Percentiles rank a stretch among this genome's conserved stretches.
phyloP scores from a whole-genome alignment of 2,888 invertebrate species.

The Antheraea yamamai region DNA sequence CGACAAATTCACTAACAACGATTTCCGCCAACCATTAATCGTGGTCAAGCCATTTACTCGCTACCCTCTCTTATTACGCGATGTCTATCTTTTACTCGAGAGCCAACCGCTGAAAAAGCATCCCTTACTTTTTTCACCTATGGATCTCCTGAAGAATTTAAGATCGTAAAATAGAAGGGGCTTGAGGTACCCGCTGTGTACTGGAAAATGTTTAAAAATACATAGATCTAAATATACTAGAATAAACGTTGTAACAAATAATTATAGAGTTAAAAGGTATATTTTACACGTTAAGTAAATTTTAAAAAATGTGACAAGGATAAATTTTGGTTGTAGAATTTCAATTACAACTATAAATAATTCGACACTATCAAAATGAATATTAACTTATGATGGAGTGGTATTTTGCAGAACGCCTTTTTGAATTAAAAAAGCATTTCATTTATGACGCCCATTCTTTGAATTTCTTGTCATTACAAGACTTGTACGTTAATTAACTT shows the following conservation, averaged over 20 bases:
- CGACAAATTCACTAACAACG: constrained; percentile 40
- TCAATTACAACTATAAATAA: background rate
- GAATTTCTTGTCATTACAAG: background rate
- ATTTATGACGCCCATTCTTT: background rate
- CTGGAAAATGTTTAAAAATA: constrained; percentile 50
- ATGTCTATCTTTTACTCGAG: constrained; percentile 46
- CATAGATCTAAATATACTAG: constrained; percentile 31
- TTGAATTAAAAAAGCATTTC: background rate
- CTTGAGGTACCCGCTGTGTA: constrained; percentile 53
- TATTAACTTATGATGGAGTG: background rate
- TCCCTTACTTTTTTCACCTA: constrained; percentile 66
- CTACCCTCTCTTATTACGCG: constrained; percentile 47
- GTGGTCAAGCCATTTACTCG: constrained; percentile 49
- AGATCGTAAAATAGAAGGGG: constrained; percentile 79
- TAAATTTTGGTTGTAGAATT: background rate
- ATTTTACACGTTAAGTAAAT: background rate
- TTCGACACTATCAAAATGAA: background rate
- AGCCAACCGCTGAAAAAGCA: constrained; percentile 57
- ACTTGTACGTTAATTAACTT: background rate
- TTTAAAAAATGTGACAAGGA: background rate
- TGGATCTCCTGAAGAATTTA: constrained; percentile 76
- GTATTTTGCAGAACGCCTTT: background rate
- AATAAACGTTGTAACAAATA: background rate
- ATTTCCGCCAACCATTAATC: constrained; percentile 61
- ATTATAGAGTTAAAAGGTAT: background rate